A percentile compares a stretch with the other conserved stretches of the same genome.
phyloP scores from a whole-genome alignment of 2,888 invertebrate species.

The Molorchus minor region DNA sequence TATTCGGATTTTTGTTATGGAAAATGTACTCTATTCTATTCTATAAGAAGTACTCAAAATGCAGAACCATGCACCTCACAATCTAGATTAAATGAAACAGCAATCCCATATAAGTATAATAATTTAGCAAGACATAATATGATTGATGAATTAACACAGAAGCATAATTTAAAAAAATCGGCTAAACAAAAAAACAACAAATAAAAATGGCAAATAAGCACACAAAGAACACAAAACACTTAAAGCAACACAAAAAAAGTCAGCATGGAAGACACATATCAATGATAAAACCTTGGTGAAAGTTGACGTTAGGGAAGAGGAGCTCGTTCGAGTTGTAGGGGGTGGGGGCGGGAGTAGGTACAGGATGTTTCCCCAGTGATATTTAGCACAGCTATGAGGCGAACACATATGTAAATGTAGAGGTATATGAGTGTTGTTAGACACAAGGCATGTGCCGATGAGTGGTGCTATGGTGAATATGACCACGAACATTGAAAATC shows the following conservation, averaged over 20 bases:
- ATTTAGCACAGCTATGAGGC: conserved; percentile 62
- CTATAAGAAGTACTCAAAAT: conserved; percentile 23
- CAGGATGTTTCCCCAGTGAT: conserved; percentile 54
- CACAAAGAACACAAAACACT: conserved; percentile 46
- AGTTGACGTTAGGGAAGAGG: conserved; percentile 43
- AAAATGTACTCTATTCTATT: too few relatives aligned
- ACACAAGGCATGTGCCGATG: conserved; percentile 60
- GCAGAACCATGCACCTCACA: conserved; percentile 36
- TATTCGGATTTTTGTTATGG: too few relatives aligned
- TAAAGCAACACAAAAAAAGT: conserved; percentile 48
- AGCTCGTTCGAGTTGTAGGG: conserved; percentile 34
- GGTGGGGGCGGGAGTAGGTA: conserved; percentile 35
- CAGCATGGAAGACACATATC: conserved; percentile 47
- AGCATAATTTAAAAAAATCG: conserved; percentile 33
- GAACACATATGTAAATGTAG: conserved; percentile 60
- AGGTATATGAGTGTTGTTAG: conserved; percentile 57
- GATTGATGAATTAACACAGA: conserved; percentile 37
- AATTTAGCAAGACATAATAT: conserved; percentile 35
- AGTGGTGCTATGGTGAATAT: conserved; percentile 56
- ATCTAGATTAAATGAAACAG: conserved; percentile 29
- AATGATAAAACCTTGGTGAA: conserved; percentile 46
- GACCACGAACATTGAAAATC: conserved; percentile 43
- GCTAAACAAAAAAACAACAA: conserved; percentile 35
- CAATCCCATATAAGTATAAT: conserved; percentile 19
- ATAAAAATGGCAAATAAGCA: conserved; percentile 47